phyloP scores from a whole-genome alignment of 2,113 vertebrate genomes.

The Platysternon megacephalum region DNA sequence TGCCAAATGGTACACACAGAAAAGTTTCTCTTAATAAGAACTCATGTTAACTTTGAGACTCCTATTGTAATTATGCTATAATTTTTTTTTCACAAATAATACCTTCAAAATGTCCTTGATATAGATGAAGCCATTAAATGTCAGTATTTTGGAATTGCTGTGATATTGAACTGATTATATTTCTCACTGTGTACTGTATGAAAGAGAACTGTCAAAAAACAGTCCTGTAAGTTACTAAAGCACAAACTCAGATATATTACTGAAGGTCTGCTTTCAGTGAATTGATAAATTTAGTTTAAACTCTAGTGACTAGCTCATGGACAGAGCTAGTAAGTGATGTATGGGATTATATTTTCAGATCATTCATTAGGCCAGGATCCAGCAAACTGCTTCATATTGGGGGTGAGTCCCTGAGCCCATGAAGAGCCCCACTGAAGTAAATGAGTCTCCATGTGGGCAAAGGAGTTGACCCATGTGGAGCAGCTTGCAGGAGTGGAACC shows the following conservation, averaged over 20 bases:
- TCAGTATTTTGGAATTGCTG: conserved; percentile 11
- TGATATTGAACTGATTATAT: conserved; percentile 38
- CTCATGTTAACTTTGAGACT: neutral
- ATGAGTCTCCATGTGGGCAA: neutral
- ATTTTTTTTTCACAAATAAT: neutral
- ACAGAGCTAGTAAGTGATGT: neutral
- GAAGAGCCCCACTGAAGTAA: neutral
- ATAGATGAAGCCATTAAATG: conserved; percentile 17
- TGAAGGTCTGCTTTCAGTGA: neutral
- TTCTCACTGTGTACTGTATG: neutral
- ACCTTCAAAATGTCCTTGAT: neutral
- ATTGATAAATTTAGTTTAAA: neutral
- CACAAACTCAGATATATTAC: neutral
- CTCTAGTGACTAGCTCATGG: neutral
- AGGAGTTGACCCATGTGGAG: neutral
- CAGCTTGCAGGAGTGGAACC: conserved; percentile 30
- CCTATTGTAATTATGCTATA: neutral
- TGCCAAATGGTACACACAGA: neutral
- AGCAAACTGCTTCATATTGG: neutral
- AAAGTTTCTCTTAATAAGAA: neutral
- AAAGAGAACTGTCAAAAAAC: neutral
- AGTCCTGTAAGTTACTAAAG: neutral
- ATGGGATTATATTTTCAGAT: neutral
- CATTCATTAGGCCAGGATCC: neutral
- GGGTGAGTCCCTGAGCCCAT: neutral